A percentile compares a stretch with the other conserved stretches of the same genome.
phyloP scores from a whole-genome alignment of 2,797 vertebrate genomes.

The Enteromius unitaeniatus region DNA sequence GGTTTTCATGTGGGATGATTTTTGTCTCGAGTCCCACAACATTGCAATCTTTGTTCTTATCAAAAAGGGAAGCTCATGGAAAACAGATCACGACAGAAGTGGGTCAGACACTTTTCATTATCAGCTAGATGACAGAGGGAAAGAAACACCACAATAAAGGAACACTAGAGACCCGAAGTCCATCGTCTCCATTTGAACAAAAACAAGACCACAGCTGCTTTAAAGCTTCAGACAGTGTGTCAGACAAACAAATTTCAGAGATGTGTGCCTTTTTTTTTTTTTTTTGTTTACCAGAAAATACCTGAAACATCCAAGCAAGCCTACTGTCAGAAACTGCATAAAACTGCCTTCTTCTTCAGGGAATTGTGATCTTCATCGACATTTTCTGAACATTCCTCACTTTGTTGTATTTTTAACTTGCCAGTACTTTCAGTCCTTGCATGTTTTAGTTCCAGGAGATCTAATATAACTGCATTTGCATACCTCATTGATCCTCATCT shows the following conservation, averaged over 20 bases:
- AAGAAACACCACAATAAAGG: constrained; percentile 13
- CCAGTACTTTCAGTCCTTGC: constrained; percentile 11
- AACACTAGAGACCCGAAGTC: constrained; percentile 8
- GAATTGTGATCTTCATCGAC: constrained; percentile 34
- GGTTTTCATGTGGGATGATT: constrained; percentile 1
- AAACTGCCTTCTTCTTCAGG: not conserved
- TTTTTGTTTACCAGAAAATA: constrained; percentile 12
- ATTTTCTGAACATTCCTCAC: constrained; percentile 42
- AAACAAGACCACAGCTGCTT: constrained; percentile 14
- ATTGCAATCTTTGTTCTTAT: constrained; percentile 8
- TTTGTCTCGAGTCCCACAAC: constrained; percentile 15
- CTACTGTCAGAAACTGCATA: not conserved
- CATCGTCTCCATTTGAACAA: constrained; percentile 27
- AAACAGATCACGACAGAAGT: constrained; percentile 54
- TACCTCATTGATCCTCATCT: constrained; percentile 30
- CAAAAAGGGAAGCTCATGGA: constrained; percentile 25
- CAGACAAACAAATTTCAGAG: constrained; percentile 46
- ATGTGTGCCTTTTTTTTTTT: not conserved
- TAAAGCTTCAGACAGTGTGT: constrained; percentile 24
- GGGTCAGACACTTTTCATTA: constrained; percentile 53
- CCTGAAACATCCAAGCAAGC: constrained; percentile 22
- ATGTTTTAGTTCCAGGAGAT: constrained; percentile 22
- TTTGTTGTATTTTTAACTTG: constrained; percentile 47
- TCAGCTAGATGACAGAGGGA: constrained; percentile 17
- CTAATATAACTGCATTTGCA: constrained; percentile 20